Base-by-base conservation (phyloP, 2,797 vertebrate species). In the Acridotheres tristis region DNA sequence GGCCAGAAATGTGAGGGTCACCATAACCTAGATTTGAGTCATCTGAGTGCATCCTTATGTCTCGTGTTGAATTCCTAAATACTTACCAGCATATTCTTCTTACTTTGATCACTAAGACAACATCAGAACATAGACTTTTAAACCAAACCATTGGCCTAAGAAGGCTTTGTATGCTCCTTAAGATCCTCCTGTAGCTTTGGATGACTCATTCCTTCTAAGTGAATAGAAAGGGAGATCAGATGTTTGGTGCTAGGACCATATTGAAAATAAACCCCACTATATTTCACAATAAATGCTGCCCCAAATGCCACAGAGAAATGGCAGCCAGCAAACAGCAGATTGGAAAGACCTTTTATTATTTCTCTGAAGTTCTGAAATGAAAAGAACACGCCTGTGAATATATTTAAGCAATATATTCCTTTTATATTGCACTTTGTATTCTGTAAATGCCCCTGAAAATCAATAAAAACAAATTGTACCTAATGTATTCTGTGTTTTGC, bases 391-490 rank as follows among this genome's bases (percentile, higher is more conserved):
- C 29, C 65, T 62, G 48, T 94, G 89, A 78, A 85, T 81, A 48
- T 54, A 77, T 65, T 95, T 76, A 69, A 82, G 51, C 69, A 90
- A 63, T 69, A 53, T 38, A 45, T 79, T 85, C 13, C 59, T 95
- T 78, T 91, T 77, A 54, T 73, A 42, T 61, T 61, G 32, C 58
- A 42, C 45, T 59, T 96, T 86, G 20, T 86, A 54, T 78, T 89
- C 82, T 53, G 38, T 67, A 81, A 65, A 65, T 32, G 17, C 32
- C 53, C 76, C 67, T 86, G 88, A 91, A 95, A 96, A 83, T 93
- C 87, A 85, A 12, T 84, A 66, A 65, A 74, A 82, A 5, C 67
- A 93, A 93, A 90, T 63, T 29, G 13, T 36, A 27, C 62, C 47
- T 92, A 29, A 48, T 61, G 18, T 81, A 58, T 68, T 69, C 73